These are phyloP conservation scores for Apostichopus leukothele DNA, from an alignment of 53 echinoderm and acorn worm species.

Conservation along the genomic window DNA sequence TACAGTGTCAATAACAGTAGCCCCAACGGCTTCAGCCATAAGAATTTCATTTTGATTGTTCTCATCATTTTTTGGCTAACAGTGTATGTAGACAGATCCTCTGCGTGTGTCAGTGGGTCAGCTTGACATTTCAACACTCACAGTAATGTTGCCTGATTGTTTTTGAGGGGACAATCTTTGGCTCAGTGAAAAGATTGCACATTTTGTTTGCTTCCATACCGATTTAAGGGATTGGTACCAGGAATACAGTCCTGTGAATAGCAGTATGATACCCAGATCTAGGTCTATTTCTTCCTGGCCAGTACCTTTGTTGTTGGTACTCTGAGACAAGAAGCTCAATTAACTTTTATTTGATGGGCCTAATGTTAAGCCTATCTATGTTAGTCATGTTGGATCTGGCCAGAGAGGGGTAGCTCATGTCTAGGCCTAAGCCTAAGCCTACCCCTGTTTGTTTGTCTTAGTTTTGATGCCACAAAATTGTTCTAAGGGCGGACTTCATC, in stretches of 20 bases:
- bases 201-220: slow-evolving; percentile 27
- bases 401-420: too few relatives aligned
- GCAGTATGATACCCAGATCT: background rate
- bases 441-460: too few relatives aligned
- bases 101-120: background rate
- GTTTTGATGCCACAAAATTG: slow-evolving; percentile 26
- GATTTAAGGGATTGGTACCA: slow-evolving; percentile 39
- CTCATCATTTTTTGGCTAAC: background rate
- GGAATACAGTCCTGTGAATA: background rate
- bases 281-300: too few relatives aligned
- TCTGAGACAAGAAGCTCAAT: too few relatives aligned
- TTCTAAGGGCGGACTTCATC: slow-evolving; percentile 44
- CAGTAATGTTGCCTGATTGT: background rate
- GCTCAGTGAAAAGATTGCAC: slow-evolving; percentile 45
- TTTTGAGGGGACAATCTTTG: slow-evolving; percentile 37
- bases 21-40: slow-evolving; percentile 4
- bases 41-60: background rate
- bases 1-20: slow-evolving; percentile 36
- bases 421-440: too few relatives aligned
- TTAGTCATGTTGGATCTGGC: too few relatives aligned
- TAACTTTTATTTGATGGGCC: too few relatives aligned
- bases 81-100: background rate
- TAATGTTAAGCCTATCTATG: too few relatives aligned
- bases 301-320: too few relatives aligned
- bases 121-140: background rate